Percentiles rank a stretch among this genome's conserved stretches.
phyloP scores from a whole-genome alignment of 2,888 invertebrate genomes.

The Augiades crinisus region DNA sequence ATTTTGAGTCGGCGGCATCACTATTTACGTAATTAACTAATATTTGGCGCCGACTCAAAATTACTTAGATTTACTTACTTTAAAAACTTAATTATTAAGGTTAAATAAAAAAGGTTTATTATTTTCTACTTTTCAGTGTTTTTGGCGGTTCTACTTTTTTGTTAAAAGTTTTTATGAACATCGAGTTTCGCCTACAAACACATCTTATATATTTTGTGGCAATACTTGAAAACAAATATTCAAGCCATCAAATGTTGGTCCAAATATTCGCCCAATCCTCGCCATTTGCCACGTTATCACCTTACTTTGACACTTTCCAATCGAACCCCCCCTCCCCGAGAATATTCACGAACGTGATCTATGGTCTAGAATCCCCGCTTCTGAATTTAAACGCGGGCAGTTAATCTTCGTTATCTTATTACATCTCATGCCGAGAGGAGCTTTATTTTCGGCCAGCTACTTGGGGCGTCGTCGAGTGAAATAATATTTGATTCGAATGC shows the following conservation, averaged over 20 bases:
- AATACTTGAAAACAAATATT: too few relatives aligned
- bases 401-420: conserved; percentile 31
- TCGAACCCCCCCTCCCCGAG: conserved; percentile 9
- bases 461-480: not conserved
- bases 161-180: not conserved
- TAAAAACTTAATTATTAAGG: too few relatives aligned
- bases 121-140: too few relatives aligned
- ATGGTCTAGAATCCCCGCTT: conserved; percentile 27
- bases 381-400: conserved; percentile 28
- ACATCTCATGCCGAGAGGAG: conserved; percentile 15
- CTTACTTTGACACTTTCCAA: conserved; percentile 24
- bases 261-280: conserved; percentile 3
- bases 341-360: conserved; percentile 30
- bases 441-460: conserved; percentile 17
- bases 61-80: too few relatives aligned
- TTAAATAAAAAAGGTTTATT: too few relatives aligned
- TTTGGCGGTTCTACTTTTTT: too few relatives aligned
- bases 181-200: too few relatives aligned
- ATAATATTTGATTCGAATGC: too few relatives aligned
- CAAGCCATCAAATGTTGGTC: not conserved
- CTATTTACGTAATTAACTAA: too few relatives aligned
- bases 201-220: too few relatives aligned
- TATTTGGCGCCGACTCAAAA: too few relatives aligned
- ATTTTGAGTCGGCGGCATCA: too few relatives aligned
- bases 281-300: conserved; percentile 20